These are phyloP conservation scores for Pitta sordida DNA, from an alignment of 2,113 vertebrate species.

Conservation along the genomic window DNA sequence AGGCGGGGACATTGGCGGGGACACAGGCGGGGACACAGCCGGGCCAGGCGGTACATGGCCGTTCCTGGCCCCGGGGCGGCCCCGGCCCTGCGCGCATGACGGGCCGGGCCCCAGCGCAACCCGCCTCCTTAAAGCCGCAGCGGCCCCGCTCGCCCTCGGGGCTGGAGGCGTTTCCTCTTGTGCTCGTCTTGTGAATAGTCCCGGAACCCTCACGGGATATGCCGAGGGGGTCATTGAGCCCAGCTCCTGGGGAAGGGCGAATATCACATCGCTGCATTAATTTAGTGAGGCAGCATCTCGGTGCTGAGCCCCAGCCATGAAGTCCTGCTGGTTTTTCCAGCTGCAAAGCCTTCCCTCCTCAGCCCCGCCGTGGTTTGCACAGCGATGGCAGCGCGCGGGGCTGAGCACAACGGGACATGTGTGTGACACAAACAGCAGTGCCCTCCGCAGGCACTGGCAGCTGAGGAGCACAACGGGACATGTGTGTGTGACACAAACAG, in stretches of 20 bases:
- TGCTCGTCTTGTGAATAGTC: rapidly evolving
- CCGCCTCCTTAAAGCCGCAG: not conserved
- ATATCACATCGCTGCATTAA: not conserved
- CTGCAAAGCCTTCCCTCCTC: not conserved
- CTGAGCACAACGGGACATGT: not conserved
- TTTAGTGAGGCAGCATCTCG: not conserved
- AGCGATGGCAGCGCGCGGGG: not conserved
- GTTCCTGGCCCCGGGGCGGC: not conserved
- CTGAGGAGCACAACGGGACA: no score
- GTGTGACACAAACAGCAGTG: not conserved
- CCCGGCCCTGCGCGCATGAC: not conserved
- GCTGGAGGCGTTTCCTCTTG: rapidly evolving
- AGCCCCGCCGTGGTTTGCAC: not conserved
- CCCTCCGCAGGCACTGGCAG: not conserved
- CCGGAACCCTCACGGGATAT: no score
- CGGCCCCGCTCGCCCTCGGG: rapidly evolving
- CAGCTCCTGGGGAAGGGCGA: not conserved
- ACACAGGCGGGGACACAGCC: not conserved
- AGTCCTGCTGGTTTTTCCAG: not conserved
- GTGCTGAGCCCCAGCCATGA: not conserved
- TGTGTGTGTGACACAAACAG: no score
- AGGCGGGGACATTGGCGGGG: not conserved
- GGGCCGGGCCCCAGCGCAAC: not conserved
- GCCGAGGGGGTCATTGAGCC: not conserved
- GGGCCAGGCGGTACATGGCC: not conserved